Evolutionary conservation across 2,797 vertebrate genomes (phyloP).

Genomic region (Xenops minutus): DNA sequence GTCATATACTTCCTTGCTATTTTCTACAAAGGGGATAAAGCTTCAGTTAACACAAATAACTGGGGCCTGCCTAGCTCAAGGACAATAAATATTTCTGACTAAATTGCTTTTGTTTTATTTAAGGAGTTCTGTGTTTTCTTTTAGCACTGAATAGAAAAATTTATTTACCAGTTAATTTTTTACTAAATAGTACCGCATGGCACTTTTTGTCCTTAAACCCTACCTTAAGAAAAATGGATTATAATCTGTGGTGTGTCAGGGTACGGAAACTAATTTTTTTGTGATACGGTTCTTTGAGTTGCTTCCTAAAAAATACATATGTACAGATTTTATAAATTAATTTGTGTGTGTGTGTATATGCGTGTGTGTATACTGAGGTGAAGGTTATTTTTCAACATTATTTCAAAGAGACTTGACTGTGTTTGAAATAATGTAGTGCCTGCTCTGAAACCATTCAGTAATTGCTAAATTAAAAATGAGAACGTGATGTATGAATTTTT

Average conservation of each 20-base stretch:
- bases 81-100: conserved; percentile 74
- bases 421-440: conserved; percentile 64
- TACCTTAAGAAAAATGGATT: conserved; percentile 22
- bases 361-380: conserved; percentile 22
- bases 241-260: conserved; percentile 55
- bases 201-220: conserved; percentile 62
- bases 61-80: conserved; percentile 59
- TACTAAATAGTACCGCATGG: conserved; percentile 67
- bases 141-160: conserved; percentile 56
- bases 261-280: conserved; percentile 46
- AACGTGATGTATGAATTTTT: conserved; percentile 40
- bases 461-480: conserved; percentile 66
- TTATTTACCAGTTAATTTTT: conserved; percentile 41
- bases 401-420: conserved; percentile 70
- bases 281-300: conserved; percentile 1
- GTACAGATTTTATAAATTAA: conserved; percentile 66
- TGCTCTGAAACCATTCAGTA: conserved; percentile 67
- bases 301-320: conserved; percentile 37
- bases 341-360: conserved; percentile 44
- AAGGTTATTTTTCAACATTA: conserved; percentile 58
- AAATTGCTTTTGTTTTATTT: conserved; percentile 71
- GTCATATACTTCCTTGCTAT: neutral
- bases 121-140: conserved; percentile 61
- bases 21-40: conserved; percentile 51
- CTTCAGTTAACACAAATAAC: conserved; percentile 54